A percentile compares a stretch with the other conserved stretches of the same genome.
Conservation (phyloP, 2,113 vertebrate genomes). For the Herpailurus yagouaroundi region DNA sequence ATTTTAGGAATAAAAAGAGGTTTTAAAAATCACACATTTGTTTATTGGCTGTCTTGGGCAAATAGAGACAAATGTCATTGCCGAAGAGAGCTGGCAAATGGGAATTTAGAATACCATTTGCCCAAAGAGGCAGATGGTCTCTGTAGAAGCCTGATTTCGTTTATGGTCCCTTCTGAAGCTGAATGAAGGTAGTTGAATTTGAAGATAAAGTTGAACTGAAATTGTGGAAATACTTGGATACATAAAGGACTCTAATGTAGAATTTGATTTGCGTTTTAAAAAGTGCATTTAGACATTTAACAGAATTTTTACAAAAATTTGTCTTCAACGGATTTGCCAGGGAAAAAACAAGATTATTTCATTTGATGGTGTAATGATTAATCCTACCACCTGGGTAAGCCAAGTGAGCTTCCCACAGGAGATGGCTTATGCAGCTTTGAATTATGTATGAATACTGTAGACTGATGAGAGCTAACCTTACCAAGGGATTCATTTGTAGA, state of each 20-base stretch:
- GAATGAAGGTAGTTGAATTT: conserved; percentile 48
- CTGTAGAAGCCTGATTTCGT: background rate
- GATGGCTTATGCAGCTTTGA: conserved; percentile 62
- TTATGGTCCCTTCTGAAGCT: conserved; percentile 47
- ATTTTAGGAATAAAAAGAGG: background rate
- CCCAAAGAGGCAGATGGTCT: background rate
- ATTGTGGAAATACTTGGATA: conserved; percentile 50
- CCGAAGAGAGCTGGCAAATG: conserved; percentile 46
- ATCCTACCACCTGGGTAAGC: conserved; percentile 61
- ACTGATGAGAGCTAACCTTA: conserved; percentile 47
- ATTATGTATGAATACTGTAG: conserved; percentile 72
- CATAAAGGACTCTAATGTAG: conserved; percentile 46
- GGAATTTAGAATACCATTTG: background rate
- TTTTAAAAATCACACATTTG: conserved; percentile 4
- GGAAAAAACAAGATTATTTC: conserved; percentile 45
- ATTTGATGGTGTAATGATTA: conserved; percentile 72
- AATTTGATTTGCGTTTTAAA: conserved; percentile 65
- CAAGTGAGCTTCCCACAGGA: conserved; percentile 48
- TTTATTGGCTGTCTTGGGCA: conserved; percentile 51
- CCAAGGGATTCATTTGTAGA: conserved; percentile 53
- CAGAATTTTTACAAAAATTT: conserved; percentile 51
- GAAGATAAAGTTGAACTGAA: conserved; percentile 51
- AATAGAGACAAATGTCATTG: background rate
- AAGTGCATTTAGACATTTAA: conserved; percentile 61
- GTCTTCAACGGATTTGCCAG: conserved; percentile 49